These are phyloP conservation scores for Argopecten irradians DNA, from an alignment of 1,140 invertebrate species.

Conservation along the genomic window DNA sequence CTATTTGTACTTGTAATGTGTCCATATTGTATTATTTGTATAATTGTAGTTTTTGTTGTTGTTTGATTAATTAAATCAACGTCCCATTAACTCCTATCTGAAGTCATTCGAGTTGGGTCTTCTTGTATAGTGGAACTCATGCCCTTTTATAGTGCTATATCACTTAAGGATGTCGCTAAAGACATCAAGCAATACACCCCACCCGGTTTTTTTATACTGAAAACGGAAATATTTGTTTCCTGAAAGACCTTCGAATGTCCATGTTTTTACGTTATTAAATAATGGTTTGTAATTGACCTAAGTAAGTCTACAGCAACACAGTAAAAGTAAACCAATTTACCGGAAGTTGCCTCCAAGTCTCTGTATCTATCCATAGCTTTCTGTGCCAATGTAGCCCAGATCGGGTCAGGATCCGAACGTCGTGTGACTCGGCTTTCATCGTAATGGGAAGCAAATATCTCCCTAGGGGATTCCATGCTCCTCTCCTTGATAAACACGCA, in stretches of 20 bases:
- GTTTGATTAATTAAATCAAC: too few relatives aligned
- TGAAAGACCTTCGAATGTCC: neutral
- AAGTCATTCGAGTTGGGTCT: too few relatives aligned
- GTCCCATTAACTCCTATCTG: too few relatives aligned
- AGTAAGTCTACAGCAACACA: neutral
- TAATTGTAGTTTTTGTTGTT: too few relatives aligned
- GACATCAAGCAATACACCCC: too few relatives aligned
- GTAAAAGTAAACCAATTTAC: constrained; percentile 31
- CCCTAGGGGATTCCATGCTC: neutral
- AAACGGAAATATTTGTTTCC: neutral
- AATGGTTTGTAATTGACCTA: neutral
- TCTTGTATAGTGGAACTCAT: too few relatives aligned
- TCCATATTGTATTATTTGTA: too few relatives aligned
- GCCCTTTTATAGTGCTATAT: too few relatives aligned
- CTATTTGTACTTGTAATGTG: too few relatives aligned
- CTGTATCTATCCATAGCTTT: constrained; percentile 57
- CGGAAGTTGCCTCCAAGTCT: constrained; percentile 54
- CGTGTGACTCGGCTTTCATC: constrained; percentile 62
- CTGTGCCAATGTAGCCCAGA: constrained; percentile 52
- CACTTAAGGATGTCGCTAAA: too few relatives aligned
- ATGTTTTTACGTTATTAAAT: neutral
- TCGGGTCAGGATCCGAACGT: constrained; percentile 33
- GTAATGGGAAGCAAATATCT: constrained; percentile 60
- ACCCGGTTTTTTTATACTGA: too few relatives aligned
- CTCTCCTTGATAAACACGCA: neutral